Evolutionary conservation across 2,113 vertebrate species (phyloP), one percentile per base, ranked within the genome.

Genomic region (Tupaia chinensis): DNA sequence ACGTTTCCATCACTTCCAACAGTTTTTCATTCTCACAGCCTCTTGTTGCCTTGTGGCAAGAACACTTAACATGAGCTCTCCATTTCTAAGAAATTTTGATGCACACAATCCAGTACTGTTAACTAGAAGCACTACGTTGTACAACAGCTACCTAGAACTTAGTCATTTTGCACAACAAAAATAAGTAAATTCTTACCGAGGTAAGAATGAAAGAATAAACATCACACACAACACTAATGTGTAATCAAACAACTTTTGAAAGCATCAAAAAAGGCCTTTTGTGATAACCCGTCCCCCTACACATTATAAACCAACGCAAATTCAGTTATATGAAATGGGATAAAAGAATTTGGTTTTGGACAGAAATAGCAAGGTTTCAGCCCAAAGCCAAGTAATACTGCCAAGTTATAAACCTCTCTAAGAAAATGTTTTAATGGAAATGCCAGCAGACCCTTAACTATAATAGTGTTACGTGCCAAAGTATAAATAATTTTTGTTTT

Each of bases 341-440:
- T 96, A 95, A 96, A 98, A 97, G 94, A 98, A 98, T 98, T 98
- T 98, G 97, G 97, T 97, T 98, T 98, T 97, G 95, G 96, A 97
- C 94, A 98, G 97, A 98, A 98, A 98, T 97, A 98, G 97, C 96
- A 98, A 94, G 91, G 95, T 98, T 98, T 98, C 86, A 98, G 97
- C 97, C 97, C 97, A 98, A 98, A 98, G 98, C 97, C 97, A 98
- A 98, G 97, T 96, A 98, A 98, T 98, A 98, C 84, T 96, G 8
- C 98, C 97, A 98, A 98, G 97, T 98, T 98, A 98, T 98, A 99
- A 98, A 98, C 96, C 95, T 98, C 97, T 98, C 96, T 98, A 98
- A 98, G 95, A 94, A 98, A 98, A 97, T 58, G 93, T 98, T 98
- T 97, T 98, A 98, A 98, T 98, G 96, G 97, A 98, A 98, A 98